These are phyloP conservation scores for Philotrypesis tridentata DNA, from an alignment of 1,140 invertebrate species.

Conservation along the genomic window DNA sequence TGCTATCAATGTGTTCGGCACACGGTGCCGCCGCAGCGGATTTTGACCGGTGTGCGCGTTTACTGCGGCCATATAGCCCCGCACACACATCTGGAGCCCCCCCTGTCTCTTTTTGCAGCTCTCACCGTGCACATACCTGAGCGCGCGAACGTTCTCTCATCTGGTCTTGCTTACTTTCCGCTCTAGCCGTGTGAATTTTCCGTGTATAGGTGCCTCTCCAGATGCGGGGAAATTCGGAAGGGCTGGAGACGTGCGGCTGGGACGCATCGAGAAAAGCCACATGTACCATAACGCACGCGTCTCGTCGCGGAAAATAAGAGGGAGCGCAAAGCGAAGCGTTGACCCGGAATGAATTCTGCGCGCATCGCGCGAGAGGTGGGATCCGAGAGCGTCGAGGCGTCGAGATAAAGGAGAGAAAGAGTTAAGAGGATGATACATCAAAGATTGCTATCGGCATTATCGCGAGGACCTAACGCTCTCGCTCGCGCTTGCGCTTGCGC, in stretches of 20 bases:
- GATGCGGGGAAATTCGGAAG: too few species aligned
- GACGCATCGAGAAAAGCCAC: too few species aligned
- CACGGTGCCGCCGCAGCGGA: background rate
- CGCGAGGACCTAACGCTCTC: slow-evolving; percentile 16
- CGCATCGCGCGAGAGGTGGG: slow-evolving; percentile 9
- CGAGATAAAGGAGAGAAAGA: slow-evolving; percentile 41
- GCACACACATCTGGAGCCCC: slow-evolving; percentile 18
- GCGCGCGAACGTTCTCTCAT: background rate
- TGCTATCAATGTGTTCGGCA: slow-evolving; percentile 46
- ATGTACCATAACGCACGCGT: too few species aligned
- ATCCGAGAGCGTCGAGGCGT: too few species aligned
- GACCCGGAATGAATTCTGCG: slow-evolving; percentile 43
- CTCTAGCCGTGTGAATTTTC: slow-evolving; percentile 31
- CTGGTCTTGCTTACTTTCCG: background rate
- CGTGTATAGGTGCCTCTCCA: background rate
- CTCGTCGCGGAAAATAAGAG: background rate
- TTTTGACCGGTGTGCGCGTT: background rate
- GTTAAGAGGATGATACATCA: slow-evolving; percentile 47
- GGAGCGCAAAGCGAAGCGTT: background rate
- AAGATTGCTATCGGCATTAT: slow-evolving; percentile 48
- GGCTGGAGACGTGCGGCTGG: too few species aligned
- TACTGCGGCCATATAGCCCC: background rate
- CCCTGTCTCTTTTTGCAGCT: slow-evolving; percentile 13
- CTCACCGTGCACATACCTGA: background rate
- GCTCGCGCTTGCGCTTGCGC: background rate